A percentile compares a stretch with the other conserved stretches of the same genome.
These are phyloP conservation scores for Sericinus montela DNA, from an alignment of 2,888 invertebrate genomes.

Conservation along the genomic window DNA sequence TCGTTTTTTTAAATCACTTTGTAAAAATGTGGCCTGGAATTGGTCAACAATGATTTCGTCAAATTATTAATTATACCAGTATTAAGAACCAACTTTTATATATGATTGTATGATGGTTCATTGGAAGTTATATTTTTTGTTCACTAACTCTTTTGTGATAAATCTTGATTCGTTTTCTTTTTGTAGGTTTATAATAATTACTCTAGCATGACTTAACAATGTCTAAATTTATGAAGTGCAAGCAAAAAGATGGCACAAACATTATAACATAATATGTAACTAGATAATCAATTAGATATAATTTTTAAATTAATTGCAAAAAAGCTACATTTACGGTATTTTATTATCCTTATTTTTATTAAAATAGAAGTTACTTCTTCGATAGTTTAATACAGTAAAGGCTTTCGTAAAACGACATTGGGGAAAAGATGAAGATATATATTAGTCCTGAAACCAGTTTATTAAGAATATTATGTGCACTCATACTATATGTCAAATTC, in stretches of 20 bases:
- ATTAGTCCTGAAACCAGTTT: no score
- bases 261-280: conserved; percentile 1
- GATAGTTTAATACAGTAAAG: no score
- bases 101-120: conserved; percentile 5
- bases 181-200: no score
- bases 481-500: no score
- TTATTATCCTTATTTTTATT: no score
- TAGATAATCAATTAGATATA: conserved; percentile 7
- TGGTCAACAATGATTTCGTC: not conserved
- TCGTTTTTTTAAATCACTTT: not conserved
- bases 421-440: no score
- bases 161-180: not conserved
- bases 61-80: conserved; percentile 17
- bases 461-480: no score
- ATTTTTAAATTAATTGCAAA: not conserved
- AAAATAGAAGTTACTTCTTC: no score
- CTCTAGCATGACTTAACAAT: not conserved
- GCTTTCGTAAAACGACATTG: no score
- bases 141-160: conserved; percentile 9
- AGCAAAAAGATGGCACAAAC: conserved; percentile 16
- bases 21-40: not conserved
- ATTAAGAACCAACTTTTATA: conserved; percentile 7
- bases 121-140: not conserved
- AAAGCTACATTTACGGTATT: no score
- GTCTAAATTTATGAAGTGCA: not conserved